Evolutionary conservation across 2,888 invertebrate genomes (phyloP), one percentile per base, ranked within the genome.

Genomic region (Apocheima hispidaria): DNA sequence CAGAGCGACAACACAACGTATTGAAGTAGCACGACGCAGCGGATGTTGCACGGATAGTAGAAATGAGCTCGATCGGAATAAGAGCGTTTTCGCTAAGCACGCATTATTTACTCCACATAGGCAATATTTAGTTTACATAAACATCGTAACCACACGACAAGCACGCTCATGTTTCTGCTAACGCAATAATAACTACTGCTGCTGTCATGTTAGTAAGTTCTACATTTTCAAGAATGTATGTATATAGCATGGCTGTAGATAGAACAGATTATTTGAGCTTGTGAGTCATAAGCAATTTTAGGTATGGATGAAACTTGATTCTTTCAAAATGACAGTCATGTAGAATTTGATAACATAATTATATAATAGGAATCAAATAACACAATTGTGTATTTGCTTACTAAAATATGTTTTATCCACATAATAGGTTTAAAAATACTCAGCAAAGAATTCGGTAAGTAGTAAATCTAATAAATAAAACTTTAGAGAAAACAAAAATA

Each of bases 21-120:
- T 79, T 81, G 74, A 81, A 78, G 71, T 76, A 67, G 69, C 71
- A 88, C 83, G 88, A 89, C 82, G 74, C 79, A 80, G 70, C 88
- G 90, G 88, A 90, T 83, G 86, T 87, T 85, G 80, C 82, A 78
- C 79, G 82, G 77, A 75, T 51, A 48, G 46, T 54, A 63, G 54
- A 58, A 65, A 53, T 57, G 56, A 64, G 76, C 77, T 84, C 82
- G 78, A 82, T 81, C 82, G 80, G 81, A 83, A 84, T 80, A 81
- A 79, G 79, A 74, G 76, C 72, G 81, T 83, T 84, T 88, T 85
- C 89, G 86, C 72, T 78, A 75, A 55, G 68, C 74, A 69, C 71
- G 64, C 58, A 68, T 70, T 69, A 71, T 72, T 74, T 61, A 26
- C 46, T 52, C 56, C 41, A 48, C 51, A 52, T 52, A 61, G 38